Evolutionary conservation across 2,113 vertebrate species (phyloP).

Genomic region (Pluvialis apricaria): DNA sequence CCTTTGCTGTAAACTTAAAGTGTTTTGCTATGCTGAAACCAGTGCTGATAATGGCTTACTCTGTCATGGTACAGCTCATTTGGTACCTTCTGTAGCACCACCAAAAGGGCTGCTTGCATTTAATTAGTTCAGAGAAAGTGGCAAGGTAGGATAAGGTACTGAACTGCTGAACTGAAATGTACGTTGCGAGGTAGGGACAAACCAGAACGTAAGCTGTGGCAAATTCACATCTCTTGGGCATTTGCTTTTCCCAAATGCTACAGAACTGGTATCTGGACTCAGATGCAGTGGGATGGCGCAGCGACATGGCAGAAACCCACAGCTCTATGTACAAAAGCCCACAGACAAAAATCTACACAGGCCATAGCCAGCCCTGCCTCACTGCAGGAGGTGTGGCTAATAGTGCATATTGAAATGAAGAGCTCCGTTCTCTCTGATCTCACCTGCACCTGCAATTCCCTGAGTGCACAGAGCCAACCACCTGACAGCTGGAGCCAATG

Average conservation of each 20-base stretch:
- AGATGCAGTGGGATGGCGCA: background rate
- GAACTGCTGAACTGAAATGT: background rate
- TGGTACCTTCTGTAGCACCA: background rate
- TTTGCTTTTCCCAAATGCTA: background rate
- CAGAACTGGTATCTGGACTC: background rate
- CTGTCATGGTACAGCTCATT: background rate
- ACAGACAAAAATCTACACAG: background rate
- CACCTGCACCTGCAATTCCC: background rate
- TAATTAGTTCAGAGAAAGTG: background rate
- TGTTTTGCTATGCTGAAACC: background rate
- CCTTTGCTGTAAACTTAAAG: background rate
- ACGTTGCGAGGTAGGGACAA: background rate
- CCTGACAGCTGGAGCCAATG: accelerated
- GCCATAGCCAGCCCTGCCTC: background rate
- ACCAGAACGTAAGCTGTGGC: background rate
- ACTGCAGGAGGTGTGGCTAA: background rate
- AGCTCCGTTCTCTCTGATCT: background rate
- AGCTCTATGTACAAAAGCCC: background rate
- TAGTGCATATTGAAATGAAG: background rate
- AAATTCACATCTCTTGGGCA: background rate
- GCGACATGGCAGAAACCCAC: background rate
- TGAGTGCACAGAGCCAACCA: accelerated
- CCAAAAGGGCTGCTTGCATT: background rate
- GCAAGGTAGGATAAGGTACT: background rate
- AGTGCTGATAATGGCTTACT: background rate